These are phyloP conservation scores for Amblyjoppa fuscipennis DNA, from an alignment of 2,888 invertebrate genomes.

Conservation along the genomic window DNA sequence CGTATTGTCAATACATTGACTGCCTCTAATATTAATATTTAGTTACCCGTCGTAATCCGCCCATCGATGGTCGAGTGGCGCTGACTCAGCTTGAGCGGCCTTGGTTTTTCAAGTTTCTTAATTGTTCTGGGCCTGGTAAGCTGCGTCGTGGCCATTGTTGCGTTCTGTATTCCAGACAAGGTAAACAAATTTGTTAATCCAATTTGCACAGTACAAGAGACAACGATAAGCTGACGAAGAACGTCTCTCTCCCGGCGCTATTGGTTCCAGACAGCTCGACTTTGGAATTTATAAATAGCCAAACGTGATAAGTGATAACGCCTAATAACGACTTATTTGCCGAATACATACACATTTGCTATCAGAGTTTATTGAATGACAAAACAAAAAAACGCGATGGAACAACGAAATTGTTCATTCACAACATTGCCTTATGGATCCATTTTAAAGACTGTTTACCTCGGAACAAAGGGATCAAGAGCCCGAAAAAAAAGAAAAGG, in stretches of 20 bases:
- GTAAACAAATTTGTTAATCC: neutral
- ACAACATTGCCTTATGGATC: neutral
- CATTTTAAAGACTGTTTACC: conserved; percentile 24
- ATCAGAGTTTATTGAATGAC: neutral
- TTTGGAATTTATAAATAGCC: neutral
- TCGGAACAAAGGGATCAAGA: conserved; percentile 34
- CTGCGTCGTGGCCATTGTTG: conserved; percentile 81
- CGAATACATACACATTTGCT: neutral
- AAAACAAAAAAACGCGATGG: neutral
- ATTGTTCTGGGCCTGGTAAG: conserved; percentile 86
- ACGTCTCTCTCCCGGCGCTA: neutral
- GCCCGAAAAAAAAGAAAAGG: neutral
- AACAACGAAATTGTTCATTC: neutral
- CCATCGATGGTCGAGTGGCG: conserved; percentile 83
- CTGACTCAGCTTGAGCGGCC: conserved; percentile 88
- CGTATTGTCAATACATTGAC: too few species aligned
- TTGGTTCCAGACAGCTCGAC: neutral
- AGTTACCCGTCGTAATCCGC: conserved; percentile 82
- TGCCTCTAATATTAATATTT: neutral
- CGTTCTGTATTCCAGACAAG: conserved; percentile 43
- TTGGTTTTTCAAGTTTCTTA: conserved; percentile 91
- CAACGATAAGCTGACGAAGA: neutral
- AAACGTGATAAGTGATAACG: neutral
- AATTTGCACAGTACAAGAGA: neutral
- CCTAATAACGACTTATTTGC: neutral